These are phyloP conservation scores for Dinomys branickii DNA, from an alignment of 2,113 vertebrate genomes.

Conservation along the genomic window DNA sequence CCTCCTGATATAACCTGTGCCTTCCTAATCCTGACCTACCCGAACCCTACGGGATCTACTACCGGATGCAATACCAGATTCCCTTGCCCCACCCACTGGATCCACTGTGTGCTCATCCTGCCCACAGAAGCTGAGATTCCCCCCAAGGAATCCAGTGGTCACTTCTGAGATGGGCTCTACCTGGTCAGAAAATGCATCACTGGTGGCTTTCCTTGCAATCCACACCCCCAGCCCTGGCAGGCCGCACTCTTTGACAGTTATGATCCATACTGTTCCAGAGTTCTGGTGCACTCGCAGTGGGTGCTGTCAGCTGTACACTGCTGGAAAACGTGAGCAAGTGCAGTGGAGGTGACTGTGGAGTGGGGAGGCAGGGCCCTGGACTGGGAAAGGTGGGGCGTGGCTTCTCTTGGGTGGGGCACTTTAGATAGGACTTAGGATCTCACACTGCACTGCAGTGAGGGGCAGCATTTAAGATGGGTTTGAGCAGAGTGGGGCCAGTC, in stretches of 20 bases:
- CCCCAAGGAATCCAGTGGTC: accelerated
- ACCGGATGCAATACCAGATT: too few relatives aligned
- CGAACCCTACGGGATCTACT: too few relatives aligned
- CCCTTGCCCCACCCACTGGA: too few relatives aligned
- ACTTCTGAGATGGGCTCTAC: too few relatives aligned
- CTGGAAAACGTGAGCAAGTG: background rate
- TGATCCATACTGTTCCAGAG: background rate
- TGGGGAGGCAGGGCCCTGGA: too few relatives aligned
- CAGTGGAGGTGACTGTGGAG: background rate
- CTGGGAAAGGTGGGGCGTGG: too few relatives aligned
- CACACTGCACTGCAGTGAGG: too few relatives aligned
- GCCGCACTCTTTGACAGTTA: background rate
- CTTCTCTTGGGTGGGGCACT: too few relatives aligned
- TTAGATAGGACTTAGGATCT: too few relatives aligned
- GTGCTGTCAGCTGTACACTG: slow-evolving; percentile 56
- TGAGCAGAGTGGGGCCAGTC: too few relatives aligned
- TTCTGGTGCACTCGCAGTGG: background rate
- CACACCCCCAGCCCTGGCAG: background rate
- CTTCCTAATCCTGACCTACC: background rate
- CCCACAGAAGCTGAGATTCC: background rate
- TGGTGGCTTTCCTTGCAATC: accelerated
- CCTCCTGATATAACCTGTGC: background rate
- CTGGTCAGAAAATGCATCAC: background rate
- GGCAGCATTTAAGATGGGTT: too few relatives aligned
- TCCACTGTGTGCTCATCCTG: too few relatives aligned